phyloP scores from a whole-genome alignment of 2,797 vertebrate species.

The Synanceia verrucosa region DNA sequence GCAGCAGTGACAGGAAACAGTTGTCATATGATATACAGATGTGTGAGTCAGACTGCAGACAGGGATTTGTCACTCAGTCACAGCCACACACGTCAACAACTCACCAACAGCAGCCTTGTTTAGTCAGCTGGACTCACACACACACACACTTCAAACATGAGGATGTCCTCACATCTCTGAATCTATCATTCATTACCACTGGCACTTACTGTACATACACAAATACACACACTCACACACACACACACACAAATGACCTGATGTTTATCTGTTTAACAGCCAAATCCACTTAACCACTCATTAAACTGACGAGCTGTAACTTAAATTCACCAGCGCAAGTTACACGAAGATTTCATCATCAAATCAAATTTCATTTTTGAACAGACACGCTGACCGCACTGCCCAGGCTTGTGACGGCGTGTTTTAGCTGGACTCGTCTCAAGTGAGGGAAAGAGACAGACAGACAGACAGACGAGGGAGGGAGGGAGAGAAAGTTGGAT shows the following conservation, averaged over 20 bases:
- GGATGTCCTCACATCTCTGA: constrained; percentile 31
- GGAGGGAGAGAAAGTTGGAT: constrained; percentile 25
- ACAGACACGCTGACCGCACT: constrained; percentile 36
- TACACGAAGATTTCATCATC: constrained; percentile 68
- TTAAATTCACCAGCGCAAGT: constrained; percentile 40
- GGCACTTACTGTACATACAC: constrained; percentile 7
- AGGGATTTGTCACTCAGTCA: constrained; percentile 62
- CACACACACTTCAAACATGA: constrained; percentile 31
- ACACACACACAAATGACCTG: constrained; percentile 3
- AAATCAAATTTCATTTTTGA: constrained; percentile 53
- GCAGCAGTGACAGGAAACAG: not conserved
- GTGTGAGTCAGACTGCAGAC: constrained; percentile 49
- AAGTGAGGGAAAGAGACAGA: constrained; percentile 8
- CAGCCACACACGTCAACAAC: constrained; percentile 47
- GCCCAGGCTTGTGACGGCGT: constrained; percentile 39
- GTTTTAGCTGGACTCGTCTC: constrained; percentile 54
- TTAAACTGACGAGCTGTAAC: constrained; percentile 47
- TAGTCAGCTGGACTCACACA: constrained; percentile 46
- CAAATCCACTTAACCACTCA: constrained; percentile 48
- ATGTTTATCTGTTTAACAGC: constrained; percentile 52
- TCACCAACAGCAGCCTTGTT: constrained; percentile 46
- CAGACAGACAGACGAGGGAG: not conserved
- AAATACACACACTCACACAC: constrained; percentile 15
- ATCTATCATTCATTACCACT: constrained; percentile 39
- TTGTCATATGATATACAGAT: not conserved